Conservation (phyloP, 2,888 invertebrate species). For the Tetanocera ferruginea region DNA sequence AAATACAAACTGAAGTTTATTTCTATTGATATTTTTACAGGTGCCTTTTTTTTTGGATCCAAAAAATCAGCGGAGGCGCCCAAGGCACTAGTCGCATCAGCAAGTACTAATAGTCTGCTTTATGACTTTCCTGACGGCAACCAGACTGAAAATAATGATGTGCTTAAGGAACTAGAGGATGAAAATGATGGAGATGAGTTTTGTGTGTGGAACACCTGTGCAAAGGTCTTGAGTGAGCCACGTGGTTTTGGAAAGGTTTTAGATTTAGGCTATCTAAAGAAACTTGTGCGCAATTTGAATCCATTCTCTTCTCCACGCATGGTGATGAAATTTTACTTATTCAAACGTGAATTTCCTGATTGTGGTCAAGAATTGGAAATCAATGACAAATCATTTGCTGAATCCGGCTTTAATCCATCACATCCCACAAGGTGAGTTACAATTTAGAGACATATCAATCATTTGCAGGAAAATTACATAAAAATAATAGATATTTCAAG, state of each 20-base stretch:
- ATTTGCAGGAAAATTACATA: too few relatives aligned
- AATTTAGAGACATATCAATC: not conserved
- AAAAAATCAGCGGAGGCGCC: too few relatives aligned
- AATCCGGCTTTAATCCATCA: constrained; percentile 57
- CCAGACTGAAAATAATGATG: constrained; percentile 15
- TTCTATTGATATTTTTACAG: not conserved
- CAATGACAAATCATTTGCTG: constrained; percentile 47
- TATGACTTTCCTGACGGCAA: not conserved
- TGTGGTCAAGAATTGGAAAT: constrained; percentile 56
- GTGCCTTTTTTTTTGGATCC: not conserved
- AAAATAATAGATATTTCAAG: too few relatives aligned
- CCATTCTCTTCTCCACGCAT: constrained; percentile 53
- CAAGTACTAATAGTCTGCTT: too few relatives aligned
- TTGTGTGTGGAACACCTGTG: constrained; percentile 58
- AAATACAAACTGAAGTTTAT: not conserved
- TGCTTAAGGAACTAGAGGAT: constrained; percentile 49
- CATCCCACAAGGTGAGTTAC: constrained; percentile 57
- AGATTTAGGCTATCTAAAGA: constrained; percentile 57
- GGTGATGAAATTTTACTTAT: constrained; percentile 61
- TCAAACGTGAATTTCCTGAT: constrained; percentile 56
- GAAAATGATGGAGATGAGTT: constrained; percentile 56
- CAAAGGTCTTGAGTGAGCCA: constrained; percentile 56
- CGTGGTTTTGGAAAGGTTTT: constrained; percentile 55
- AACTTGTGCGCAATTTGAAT: constrained; percentile 58
- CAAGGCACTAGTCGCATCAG: too few relatives aligned